Evolutionary conservation across 2,888 invertebrate species (phyloP), one percentile per base, ranked within the genome.

Genomic region (Syritta pipiens): DNA sequence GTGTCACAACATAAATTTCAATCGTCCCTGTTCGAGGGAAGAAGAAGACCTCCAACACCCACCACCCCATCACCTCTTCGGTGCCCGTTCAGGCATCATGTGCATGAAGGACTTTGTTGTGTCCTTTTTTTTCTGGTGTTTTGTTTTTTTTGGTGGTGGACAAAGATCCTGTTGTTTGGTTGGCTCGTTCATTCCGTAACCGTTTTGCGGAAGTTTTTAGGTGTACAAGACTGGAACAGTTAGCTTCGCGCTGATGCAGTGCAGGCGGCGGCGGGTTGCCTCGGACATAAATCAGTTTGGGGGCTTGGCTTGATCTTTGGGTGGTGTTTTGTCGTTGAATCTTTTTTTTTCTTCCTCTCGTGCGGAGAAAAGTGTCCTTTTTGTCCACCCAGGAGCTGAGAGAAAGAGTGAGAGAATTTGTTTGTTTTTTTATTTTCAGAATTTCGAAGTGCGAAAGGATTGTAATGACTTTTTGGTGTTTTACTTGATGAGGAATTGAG

Each of bases 1-100:
- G 85, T 87, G 88, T 88, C 88, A 88, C 88, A 88, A 88, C 88
- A 88, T 88, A 88, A 88, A 87, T 87, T 87, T 79, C 79, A 79
- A 79, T 79, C 74, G 79, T 74, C 62, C 67, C 74, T 67, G 72
- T 53, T 40, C 46, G 24, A 30, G 40, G 22, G 20, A 26, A 24
- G 5, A 37, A 42, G 26, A 37, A 37, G 14, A 14, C 37, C 7
- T 7, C 37, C 37, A 14, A 37, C 37, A 12, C 14, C 37, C 14
- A n/a, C 5, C 30, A 17, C 14, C 12, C 14, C 26, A 37, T 10
- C 26, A 14, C 59, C 6, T 9, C 59, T 24, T 19, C 9, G 4
- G 4, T 35, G 37, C 10, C 37, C 28, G 44, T 60, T 53, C 60
- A 37, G 32, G 51, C 74, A 79, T 79, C 74, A 68, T 79, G 79